Base-by-base conservation (phyloP, 2,113 vertebrate genomes). In the Pygoscelis adeliae region DNA sequence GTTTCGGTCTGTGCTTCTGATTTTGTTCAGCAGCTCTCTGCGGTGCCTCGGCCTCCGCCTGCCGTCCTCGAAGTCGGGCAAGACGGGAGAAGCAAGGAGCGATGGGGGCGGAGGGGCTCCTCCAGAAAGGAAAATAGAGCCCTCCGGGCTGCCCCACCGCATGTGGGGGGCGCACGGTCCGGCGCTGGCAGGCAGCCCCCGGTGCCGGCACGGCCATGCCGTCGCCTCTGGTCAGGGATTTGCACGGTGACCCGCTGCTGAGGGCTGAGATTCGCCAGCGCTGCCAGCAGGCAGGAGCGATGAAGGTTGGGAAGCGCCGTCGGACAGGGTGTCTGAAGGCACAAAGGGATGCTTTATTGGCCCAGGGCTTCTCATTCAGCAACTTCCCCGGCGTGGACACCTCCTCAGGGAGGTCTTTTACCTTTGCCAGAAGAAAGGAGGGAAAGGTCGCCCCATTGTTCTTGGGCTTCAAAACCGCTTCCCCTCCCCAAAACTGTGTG, bases 151-250 rank as follows among this genome's bases (percentile, higher is more conserved):
- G 7, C 34, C 82, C 55, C 23, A 7, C 15, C 2, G 2, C 0
- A 0, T 0, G 0, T 1, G 38, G 13, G 47, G 34, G 20, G 25
- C 0, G 0, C 32, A 4, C 0, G 4, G 52, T 10, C 6, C 1
- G 5, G 52, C 0, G 0, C 42, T 32, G 67, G 81, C 26, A 29
- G 21, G 40, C 1, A 5, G 49, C 20, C 11, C 71, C 18, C 18
- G 1, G 0, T 2, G 9, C 26, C 5, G 17, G 34, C 13, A 5
- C 1, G 29, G 63, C 26, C 0, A 0, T 50, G 71, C 18, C 13
- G 1, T 13, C 23, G 55, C 38, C 70, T 38, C 49, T 14, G n/a
- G 26, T 27, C 52, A 18, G 73, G 71, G 70, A 4, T 67, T 61
- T 83, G 63, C 11, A 15, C 0, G 2, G n/a, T 17, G 80, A 79